Conservation (phyloP, 2,888 invertebrate species). For the Oxycera nigricornis region DNA sequence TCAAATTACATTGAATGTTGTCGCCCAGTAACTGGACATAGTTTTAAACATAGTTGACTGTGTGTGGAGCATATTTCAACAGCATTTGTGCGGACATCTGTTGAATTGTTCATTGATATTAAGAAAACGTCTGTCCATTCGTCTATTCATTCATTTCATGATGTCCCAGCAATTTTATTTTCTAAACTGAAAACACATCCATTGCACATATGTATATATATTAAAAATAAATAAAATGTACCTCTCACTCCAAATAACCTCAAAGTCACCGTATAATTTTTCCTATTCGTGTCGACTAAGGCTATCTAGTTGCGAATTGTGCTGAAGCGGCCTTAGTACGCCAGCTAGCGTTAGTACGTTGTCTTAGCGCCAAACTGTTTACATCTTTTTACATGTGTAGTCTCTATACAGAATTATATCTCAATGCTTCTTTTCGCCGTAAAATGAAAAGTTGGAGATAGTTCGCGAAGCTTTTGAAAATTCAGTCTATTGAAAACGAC, state of each 20-base stretch:
- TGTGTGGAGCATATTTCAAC: too few relatives aligned
- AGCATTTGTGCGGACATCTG: neutral
- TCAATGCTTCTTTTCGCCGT: slow-evolving; percentile 2
- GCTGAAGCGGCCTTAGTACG: neutral
- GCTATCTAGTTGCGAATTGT: slow-evolving; percentile 6
- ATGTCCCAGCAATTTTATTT: too few relatives aligned
- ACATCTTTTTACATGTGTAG: slow-evolving; percentile 20
- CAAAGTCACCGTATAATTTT: neutral
- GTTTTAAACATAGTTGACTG: too few relatives aligned
- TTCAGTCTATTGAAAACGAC: slow-evolving; percentile 19
- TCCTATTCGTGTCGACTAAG: slow-evolving; percentile 4
- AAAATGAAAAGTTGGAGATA: neutral
- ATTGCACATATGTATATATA: neutral
- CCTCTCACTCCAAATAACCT: neutral
- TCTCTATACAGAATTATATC: neutral
- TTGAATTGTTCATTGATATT: neutral
- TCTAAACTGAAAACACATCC: too few relatives aligned
- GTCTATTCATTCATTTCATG: too few relatives aligned
- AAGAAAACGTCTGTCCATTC: neutral
- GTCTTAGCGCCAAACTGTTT: neutral
- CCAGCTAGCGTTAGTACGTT: too few relatives aligned
- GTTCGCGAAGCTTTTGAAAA: slow-evolving; percentile 28
- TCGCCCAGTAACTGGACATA: too few relatives aligned
- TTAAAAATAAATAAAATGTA: neutral
- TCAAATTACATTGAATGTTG: too few relatives aligned